Conservation (phyloP, 2,797 vertebrate species). For the Pelochelys cantorii region DNA sequence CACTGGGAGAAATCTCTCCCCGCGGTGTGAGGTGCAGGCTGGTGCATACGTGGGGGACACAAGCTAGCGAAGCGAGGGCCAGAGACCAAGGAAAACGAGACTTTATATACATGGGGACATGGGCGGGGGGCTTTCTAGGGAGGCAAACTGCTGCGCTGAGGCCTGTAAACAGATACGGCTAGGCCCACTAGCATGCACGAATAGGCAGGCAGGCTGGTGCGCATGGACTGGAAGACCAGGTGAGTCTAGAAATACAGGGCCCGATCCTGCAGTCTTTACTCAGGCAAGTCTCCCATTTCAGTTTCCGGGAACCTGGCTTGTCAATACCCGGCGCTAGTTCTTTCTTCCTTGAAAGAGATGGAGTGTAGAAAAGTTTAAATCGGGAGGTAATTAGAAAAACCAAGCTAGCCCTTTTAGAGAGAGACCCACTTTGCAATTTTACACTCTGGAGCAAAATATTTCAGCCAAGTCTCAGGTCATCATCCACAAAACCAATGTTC, state of each 20-base stretch:
- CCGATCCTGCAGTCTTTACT: not conserved
- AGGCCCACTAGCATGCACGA: not conserved
- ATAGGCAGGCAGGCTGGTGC: not conserved
- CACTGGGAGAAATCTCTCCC: not conserved
- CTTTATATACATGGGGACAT: not conserved
- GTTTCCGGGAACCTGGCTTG: not conserved
- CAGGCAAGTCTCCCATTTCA: not conserved
- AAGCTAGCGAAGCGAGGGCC: rapidly evolving
- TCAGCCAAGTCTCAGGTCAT: conserved; percentile 69
- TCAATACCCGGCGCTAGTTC: not conserved
- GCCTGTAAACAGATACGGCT: not conserved
- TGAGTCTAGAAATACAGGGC: rapidly evolving
- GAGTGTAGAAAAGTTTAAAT: conserved; percentile 8
- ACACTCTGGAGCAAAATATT: conserved; percentile 54
- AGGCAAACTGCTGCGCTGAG: not conserved
- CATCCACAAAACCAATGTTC: conserved; percentile 56
- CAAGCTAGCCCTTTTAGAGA: conserved; percentile 65
- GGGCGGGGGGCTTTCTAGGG: not conserved
- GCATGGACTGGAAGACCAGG: not conserved
- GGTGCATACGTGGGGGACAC: not conserved
- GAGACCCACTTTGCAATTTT: conserved; percentile 60
- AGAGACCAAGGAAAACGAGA: not conserved
- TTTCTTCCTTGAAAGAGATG: not conserved
- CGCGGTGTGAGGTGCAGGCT: not conserved
- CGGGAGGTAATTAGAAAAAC: conserved; percentile 73